Base-by-base conservation (phyloP, 2,888 invertebrate genomes). In the Endotricha flammealis region DNA sequence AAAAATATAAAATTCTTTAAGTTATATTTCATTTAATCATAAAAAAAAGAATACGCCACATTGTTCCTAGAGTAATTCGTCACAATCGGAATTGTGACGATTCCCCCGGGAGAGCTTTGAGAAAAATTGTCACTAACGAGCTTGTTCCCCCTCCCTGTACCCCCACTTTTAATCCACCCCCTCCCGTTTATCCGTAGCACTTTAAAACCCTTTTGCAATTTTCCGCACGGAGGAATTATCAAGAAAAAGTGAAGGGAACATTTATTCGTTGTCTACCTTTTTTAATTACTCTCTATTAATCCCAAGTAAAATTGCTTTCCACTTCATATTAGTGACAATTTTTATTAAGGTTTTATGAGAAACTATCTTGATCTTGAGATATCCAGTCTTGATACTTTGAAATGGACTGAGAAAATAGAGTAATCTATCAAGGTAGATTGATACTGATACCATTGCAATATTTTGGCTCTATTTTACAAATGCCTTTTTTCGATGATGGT, bases 51-150 rank as follows among this genome's bases (percentile, higher is more conserved):
- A 50, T 49, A 53, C 59, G 55, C 57, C 58, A 60, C 69, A 66
- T 67, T 71, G 71, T 75, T 64, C 65, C 57, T 53, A 58, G 57
- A 72, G 75, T 78, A 82, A 83, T 81, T 82, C 80, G 74, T 83
- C 79, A 82, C 77, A 82, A 79, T 81, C 78, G 74, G 72, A 74
- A 81, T 80, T 79, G 77, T 82, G 73, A 81, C 82, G 73, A 82
- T 79, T 76, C 80, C 64, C 75, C 57, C 53, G 73, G 67, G 76
- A 74, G 64, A 72, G 80, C 81, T 83, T 81, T 82, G 80, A 81
- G 82, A 82, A 83, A 83, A 85, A 83, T 78, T 81, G 79, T 78
- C 79, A 72, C 79, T 83, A 85, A 82, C 82, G 83, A 83, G 82
- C 83, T 80, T 69, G 68, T 62, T 53, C 56, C 48, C 50, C 42